Percentiles rank a stretch among this genome's conserved stretches.
Conservation (phyloP, 1,140 invertebrate genomes). For the Tribolium castaneum region DNA sequence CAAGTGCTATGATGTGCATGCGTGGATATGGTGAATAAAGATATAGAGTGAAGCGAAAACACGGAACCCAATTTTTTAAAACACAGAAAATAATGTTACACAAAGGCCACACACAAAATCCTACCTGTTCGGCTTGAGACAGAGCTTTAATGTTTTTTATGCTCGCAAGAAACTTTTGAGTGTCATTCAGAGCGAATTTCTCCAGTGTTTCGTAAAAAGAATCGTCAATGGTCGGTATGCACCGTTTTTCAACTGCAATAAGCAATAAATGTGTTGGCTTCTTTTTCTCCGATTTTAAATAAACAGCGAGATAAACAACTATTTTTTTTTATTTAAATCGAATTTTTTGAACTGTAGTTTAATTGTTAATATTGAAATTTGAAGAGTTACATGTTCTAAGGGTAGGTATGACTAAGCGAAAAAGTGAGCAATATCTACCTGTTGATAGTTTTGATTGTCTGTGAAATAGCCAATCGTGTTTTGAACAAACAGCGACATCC, state of each 20-base stretch:
- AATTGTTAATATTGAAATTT: neutral
- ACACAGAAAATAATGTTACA: slow-evolving; percentile 12
- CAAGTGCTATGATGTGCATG: neutral
- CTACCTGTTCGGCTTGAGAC: slow-evolving; percentile 56
- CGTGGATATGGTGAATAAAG: too few species aligned
- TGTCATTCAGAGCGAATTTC: neutral
- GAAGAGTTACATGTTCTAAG: neutral
- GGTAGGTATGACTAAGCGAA: neutral
- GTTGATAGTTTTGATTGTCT: slow-evolving; percentile 52
- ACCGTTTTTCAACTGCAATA: slow-evolving; percentile 64
- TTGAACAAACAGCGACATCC: slow-evolving; percentile 54
- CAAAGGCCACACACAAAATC: slow-evolving; percentile 31
- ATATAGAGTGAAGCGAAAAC: neutral
- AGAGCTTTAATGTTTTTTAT: slow-evolving; percentile 59
- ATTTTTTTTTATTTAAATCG: too few species aligned
- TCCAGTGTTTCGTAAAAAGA: neutral
- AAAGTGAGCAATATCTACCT: slow-evolving; percentile 52
- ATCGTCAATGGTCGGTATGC: slow-evolving; percentile 58
- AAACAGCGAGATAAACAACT: too few species aligned
- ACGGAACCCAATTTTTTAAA: slow-evolving; percentile 15
- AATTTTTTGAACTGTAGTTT: neutral
- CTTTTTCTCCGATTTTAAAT: too few species aligned
- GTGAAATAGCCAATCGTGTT: slow-evolving; percentile 55
- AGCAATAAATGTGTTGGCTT: slow-evolving; percentile 5
- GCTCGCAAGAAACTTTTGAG: neutral